Conservation (phyloP, 2,797 vertebrate species). For the Aplochiton taeniatus region DNA sequence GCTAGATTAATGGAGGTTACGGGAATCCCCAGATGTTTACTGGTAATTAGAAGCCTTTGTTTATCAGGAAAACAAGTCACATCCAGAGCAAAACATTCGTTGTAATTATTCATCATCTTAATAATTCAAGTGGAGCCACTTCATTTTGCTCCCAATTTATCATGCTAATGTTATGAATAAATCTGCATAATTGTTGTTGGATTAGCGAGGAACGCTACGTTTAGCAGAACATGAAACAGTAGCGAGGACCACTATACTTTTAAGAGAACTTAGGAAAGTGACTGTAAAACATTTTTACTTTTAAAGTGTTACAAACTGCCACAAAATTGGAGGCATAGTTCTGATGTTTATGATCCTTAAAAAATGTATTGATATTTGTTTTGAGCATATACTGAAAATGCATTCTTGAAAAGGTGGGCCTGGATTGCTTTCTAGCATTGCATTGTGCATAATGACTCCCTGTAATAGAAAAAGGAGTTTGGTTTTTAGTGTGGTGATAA, state of each 20-base stretch:
- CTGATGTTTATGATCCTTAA: constrained; percentile 17
- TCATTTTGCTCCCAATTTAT: constrained; percentile 99
- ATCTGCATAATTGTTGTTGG: constrained; percentile 98
- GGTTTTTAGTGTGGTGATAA: constrained; percentile 31
- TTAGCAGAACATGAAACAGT: constrained; percentile 71
- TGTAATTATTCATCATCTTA: constrained; percentile 99
- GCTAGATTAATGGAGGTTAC: constrained; percentile 99
- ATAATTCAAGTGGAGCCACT: constrained; percentile 99
- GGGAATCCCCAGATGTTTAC: constrained; percentile 99
- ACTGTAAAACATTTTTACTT: constrained; percentile 3
- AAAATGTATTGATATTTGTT: constrained; percentile 23
- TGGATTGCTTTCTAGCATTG: constrained; percentile 4
- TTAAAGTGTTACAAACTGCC: no score
- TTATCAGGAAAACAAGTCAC: constrained; percentile 99
- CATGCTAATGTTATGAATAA: constrained; percentile 99
- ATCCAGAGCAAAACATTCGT: constrained; percentile 99
- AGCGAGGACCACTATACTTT: not conserved
- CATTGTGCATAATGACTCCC: constrained; percentile 14
- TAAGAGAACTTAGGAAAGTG: no score
- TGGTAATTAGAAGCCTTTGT: constrained; percentile 99
- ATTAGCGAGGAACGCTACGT: constrained; percentile 88
- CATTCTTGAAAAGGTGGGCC: constrained; percentile 23
- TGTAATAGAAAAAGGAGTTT: constrained; percentile 11
- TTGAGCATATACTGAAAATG: constrained; percentile 8
- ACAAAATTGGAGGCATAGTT: no score